These are phyloP conservation scores for Amphiprion ocellaris DNA, from an alignment of 2,113 vertebrate genomes.

Conservation along the genomic window DNA sequence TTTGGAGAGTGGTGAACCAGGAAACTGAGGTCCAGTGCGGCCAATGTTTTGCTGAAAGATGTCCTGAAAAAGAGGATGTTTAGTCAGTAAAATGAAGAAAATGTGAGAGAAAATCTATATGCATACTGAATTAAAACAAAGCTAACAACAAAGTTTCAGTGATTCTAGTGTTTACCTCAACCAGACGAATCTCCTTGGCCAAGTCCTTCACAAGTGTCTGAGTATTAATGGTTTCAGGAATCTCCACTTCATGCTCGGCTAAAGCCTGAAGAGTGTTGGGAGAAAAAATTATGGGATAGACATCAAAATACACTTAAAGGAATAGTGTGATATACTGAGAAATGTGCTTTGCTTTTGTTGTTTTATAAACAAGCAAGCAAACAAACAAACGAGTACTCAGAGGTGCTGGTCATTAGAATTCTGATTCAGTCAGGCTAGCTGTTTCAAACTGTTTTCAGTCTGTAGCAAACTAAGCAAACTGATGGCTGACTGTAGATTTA, in stretches of 20 bases:
- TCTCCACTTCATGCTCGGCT: conserved; percentile 90
- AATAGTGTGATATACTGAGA: no score
- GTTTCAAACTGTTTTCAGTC: no score
- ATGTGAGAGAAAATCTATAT: neutral
- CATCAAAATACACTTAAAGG: no score
- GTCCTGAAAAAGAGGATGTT: conserved; percentile 76
- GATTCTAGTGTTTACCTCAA: conserved; percentile 85
- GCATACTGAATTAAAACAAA: neutral
- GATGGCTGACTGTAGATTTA: no score
- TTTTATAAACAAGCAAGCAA: no score
- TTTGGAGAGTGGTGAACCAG: conserved; percentile 84
- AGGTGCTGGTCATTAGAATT: no score
- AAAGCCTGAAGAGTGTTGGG: conserved; percentile 81
- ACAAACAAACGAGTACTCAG: no score
- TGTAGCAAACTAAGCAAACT: no score
- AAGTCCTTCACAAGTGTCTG: conserved; percentile 92
- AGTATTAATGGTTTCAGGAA: conserved; percentile 91
- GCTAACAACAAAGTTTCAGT: neutral
- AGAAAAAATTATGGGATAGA: neutral
- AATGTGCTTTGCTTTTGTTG: neutral
- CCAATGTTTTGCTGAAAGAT: conserved; percentile 93
- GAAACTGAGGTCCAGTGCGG: conserved; percentile 87
- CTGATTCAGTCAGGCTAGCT: no score
- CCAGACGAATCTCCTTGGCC: conserved; percentile 93
- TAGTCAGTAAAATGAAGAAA: neutral